Evolutionary conservation across 2,888 invertebrate genomes (phyloP).

Genomic region (Dicyrtoma fusca): DNA sequence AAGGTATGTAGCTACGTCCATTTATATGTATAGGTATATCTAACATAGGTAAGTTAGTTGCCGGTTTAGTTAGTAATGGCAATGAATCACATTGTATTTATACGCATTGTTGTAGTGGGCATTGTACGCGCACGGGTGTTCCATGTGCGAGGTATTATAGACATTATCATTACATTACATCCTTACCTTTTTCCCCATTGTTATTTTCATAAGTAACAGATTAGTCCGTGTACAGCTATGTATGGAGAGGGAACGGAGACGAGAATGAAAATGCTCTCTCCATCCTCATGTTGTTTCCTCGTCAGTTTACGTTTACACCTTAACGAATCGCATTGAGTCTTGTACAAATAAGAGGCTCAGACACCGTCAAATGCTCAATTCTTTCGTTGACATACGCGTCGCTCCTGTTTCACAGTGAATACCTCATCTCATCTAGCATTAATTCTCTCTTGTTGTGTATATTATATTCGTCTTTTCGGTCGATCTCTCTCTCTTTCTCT

Average conservation of each 20-base stretch:
- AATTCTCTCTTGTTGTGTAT: background rate
- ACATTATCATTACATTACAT: background rate
- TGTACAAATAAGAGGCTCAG: slow-evolving; percentile 25
- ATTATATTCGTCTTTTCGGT: no score
- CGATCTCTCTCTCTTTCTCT: background rate
- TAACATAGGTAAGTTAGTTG: background rate
- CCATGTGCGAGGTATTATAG: slow-evolving; percentile 16
- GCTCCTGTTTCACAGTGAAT: background rate
- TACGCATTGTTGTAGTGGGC: slow-evolving; percentile 17
- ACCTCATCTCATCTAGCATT: background rate
- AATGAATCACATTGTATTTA: slow-evolving; percentile 24
- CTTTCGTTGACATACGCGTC: slow-evolving; percentile 19
- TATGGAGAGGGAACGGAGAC: no score
- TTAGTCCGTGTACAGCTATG: no score
- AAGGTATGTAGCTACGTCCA: background rate
- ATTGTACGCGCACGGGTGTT: slow-evolving; percentile 33
- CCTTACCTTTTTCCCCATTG: no score
- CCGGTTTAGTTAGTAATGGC: slow-evolving; percentile 22
- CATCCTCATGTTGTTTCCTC: slow-evolving; percentile 1
- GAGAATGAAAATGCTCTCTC: no score
- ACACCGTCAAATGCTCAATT: slow-evolving; percentile 25
- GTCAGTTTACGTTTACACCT: slow-evolving; percentile 22
- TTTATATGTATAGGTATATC: background rate
- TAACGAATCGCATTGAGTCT: slow-evolving; percentile 32
- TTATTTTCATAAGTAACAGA: no score